phyloP scores from a whole-genome alignment of 92 coral and sea anemone species.

The Phenganax subtilis region DNA sequence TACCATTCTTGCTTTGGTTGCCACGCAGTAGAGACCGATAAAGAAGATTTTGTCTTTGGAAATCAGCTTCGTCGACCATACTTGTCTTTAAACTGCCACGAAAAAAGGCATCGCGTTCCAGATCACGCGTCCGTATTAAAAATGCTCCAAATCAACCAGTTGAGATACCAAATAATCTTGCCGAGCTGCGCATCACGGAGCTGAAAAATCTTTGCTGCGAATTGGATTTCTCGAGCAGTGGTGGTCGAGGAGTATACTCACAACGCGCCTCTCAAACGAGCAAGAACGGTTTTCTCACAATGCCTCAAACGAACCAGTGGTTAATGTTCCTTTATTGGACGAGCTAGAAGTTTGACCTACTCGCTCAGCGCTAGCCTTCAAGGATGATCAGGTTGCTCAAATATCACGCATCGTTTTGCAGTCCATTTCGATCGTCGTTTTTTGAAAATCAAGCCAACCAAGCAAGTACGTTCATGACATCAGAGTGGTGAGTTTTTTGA shows the following conservation, averaged over 20 bases:
- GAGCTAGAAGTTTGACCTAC: background rate
- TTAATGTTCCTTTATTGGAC: background rate
- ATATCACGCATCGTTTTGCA: too few relatives aligned
- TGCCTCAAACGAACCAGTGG: background rate
- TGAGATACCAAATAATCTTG: conserved; percentile 20
- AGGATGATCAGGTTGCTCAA: too few relatives aligned
- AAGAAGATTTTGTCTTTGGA: too few relatives aligned
- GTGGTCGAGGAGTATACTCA: background rate
- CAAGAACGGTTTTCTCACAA: background rate
- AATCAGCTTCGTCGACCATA: too few relatives aligned
- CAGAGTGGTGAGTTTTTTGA: conserved; percentile 52
- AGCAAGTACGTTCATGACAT: conserved; percentile 32
- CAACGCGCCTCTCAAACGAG: conserved; percentile 2
- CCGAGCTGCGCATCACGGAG: conserved; percentile 10
- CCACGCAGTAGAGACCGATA: too few relatives aligned
- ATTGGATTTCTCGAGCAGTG: conserved; percentile 12
- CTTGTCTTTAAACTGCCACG: too few relatives aligned
- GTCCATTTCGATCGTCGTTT: too few relatives aligned
- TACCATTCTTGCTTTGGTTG: too few relatives aligned
- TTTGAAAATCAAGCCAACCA: conserved; percentile 3
- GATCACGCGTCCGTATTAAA: too few relatives aligned
- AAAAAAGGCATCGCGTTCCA: too few relatives aligned
- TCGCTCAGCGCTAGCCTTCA: background rate
- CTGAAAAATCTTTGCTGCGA: conserved; percentile 17
- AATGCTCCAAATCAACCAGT: too few relatives aligned